Conservation (phyloP, 2,888 invertebrate species). For the Agrilus cyanescens region DNA sequence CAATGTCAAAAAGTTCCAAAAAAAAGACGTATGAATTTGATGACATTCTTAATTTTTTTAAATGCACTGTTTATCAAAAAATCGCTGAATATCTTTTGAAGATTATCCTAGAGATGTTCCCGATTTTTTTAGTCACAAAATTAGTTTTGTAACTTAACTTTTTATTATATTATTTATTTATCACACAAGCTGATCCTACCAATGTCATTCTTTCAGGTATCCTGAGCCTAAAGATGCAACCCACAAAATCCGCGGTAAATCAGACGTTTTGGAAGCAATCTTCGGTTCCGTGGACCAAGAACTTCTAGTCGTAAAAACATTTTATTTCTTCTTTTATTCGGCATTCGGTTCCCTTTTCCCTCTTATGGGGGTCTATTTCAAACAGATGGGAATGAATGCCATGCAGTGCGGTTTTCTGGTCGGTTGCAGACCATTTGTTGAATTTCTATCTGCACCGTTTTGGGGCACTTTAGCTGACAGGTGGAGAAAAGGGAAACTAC, state of each 20-base stretch:
- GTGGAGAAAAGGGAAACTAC: slow-evolving; percentile 74
- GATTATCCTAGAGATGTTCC: too few species aligned
- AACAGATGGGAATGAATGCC: slow-evolving; percentile 97
- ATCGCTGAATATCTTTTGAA: too few species aligned
- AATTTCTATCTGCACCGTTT: slow-evolving; percentile 94
- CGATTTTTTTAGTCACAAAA: too few species aligned
- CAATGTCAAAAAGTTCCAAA: too few species aligned
- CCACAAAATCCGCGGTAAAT: slow-evolving; percentile 78
- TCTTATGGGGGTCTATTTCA: slow-evolving; percentile 97
- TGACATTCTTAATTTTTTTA: too few species aligned
- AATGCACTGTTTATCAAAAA: too few species aligned
- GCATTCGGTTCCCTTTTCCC: slow-evolving; percentile 98
- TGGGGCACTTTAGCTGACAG: slow-evolving; percentile 91
- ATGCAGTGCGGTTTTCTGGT: slow-evolving; percentile 89
- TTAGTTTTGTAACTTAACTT: too few species aligned
- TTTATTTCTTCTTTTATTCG: slow-evolving; percentile 99
- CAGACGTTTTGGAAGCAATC: slow-evolving; percentile 71
- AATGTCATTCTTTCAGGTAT: slow-evolving; percentile 46
- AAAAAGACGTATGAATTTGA: too few species aligned
- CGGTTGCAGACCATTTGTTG: slow-evolving; percentile 92
- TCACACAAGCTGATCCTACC: too few species aligned
- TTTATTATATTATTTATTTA: too few species aligned
- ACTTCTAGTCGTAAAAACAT: slow-evolving; percentile 87
- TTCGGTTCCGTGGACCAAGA: slow-evolving; percentile 81
- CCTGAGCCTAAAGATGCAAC: slow-evolving; percentile 80